Conservation (phyloP, 1,140 invertebrate species). For the Drosophila neocordata region DNA sequence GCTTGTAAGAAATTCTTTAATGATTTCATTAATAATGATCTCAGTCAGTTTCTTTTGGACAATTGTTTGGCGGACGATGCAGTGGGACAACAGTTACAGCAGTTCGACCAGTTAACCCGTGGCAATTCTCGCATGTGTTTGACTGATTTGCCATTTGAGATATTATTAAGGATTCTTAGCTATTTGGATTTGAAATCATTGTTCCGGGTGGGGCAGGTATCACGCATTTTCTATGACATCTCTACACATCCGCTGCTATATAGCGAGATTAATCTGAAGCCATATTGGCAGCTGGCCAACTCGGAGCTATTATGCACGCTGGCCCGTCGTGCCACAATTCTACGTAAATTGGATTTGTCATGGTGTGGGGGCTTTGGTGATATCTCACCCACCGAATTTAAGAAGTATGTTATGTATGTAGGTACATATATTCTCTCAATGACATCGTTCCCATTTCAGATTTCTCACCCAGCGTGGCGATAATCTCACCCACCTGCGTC, state of each 20-base stretch:
- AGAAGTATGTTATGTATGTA: conserved; percentile 53
- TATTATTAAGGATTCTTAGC: conserved; percentile 84
- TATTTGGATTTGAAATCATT: conserved; percentile 92
- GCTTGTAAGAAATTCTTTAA: conserved; percentile 44
- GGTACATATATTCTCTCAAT: not conserved
- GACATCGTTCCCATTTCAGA: conserved; percentile 79
- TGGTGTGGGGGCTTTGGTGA: conserved; percentile 92
- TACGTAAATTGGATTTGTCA: conserved; percentile 91
- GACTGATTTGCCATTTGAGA: conserved; percentile 82
- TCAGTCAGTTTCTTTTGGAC: conserved; percentile 73
- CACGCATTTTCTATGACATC: conserved; percentile 88
- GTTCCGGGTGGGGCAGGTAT: conserved; percentile 89
- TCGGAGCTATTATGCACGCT: conserved; percentile 77
- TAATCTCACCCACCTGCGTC: conserved; percentile 87
- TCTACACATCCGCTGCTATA: conserved; percentile 91
- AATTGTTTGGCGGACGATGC: conserved; percentile 24
- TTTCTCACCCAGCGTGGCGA: conserved; percentile 88
- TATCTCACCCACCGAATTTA: conserved; percentile 77
- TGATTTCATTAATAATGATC: conserved; percentile 82
- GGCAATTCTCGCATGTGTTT: conserved; percentile 19
- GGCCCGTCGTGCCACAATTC: conserved; percentile 85
- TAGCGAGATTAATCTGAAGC: conserved; percentile 90
- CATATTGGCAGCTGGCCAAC: conserved; percentile 87
- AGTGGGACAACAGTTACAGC: not conserved
- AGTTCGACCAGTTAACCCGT: not conserved